Conservation (phyloP, 2,888 invertebrate species). For the Allygus modestus region DNA sequence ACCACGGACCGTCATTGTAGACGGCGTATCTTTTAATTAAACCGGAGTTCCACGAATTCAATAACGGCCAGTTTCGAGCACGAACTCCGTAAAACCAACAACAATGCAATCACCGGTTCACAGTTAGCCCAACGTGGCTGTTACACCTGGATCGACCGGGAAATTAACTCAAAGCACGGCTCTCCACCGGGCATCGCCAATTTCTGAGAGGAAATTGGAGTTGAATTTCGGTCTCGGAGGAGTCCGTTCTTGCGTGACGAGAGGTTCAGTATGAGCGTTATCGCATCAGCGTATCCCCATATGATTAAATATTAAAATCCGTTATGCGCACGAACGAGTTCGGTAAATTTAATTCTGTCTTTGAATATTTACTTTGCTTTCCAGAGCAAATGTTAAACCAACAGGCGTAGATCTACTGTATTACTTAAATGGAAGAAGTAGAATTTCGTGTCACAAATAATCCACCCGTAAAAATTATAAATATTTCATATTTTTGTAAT, state of each 20-base stretch:
- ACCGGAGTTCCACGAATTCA: constrained; percentile 30
- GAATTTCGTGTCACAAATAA: no score
- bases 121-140: constrained; percentile 1
- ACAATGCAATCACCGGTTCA: constrained; percentile 29
- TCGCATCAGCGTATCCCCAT: not conserved
- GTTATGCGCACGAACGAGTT: no score
- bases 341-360: no score
- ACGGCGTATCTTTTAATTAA: constrained; percentile 40
- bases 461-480: no score
- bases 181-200: not conserved
- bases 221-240: not conserved
- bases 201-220: constrained; percentile 42
- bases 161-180: constrained; percentile 41
- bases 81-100: constrained; percentile 43
- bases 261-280: not conserved
- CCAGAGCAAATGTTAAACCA: no score
- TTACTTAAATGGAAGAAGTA: no score
- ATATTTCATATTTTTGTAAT: no score
- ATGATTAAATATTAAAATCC: not conserved
- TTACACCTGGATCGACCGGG: constrained; percentile 11
- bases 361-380: no score
- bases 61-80: constrained; percentile 35
- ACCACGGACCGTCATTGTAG: not conserved
- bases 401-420: no score
- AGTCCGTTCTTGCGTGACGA: constrained; percentile 11